Evolutionary conservation across 2,888 invertebrate genomes (phyloP), one percentile per base, ranked within the genome.

Genomic region (Physocephala rufipes): DNA sequence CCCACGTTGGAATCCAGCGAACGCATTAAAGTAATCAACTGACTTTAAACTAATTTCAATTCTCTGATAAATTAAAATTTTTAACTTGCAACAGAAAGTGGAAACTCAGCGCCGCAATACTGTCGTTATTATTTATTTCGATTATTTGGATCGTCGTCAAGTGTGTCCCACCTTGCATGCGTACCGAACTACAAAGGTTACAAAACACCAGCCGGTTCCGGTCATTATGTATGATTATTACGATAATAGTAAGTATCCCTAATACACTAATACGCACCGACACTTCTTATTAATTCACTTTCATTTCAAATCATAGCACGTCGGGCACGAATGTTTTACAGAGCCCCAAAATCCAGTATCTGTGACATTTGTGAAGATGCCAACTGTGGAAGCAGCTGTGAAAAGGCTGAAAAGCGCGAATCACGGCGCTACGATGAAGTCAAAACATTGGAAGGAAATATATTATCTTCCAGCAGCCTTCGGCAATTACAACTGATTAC

Each of bases 191-290:
- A 91, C 94, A 80, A 93, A 94, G 85, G 94, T 95, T 9, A 95
- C 95, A 0, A 90, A 93, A 69, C 95, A 97, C 80, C 93, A 93
- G 67, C 93, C 95, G 21, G 95, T 93, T 55, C 91, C 94, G 78
- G 95, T 96, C 74, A 90, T 93, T 63, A 90, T 97, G 76, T 93
- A 92, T 76, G 97, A 98, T 83, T 95, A 97, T 80, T 97, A 96
- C 80, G 97, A 98, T 84, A 94, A 93, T 79, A 93, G 96, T 95
- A 83, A 90, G 92, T 89, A 16, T 63, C 21, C n/a, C 30, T 9
- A 0, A 15, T 1, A 43, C 61, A 7, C 2, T 21, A 53, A 19
- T 21, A 24, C 19, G 19, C 4, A 24, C n/a, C n/a, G n/a, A n/a
- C 36, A 36, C 36, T 9, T 36, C 5, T 36, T 36, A 9, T 4